Conservation (phyloP, 2,888 invertebrate genomes). For the Deilephila porcellus region DNA sequence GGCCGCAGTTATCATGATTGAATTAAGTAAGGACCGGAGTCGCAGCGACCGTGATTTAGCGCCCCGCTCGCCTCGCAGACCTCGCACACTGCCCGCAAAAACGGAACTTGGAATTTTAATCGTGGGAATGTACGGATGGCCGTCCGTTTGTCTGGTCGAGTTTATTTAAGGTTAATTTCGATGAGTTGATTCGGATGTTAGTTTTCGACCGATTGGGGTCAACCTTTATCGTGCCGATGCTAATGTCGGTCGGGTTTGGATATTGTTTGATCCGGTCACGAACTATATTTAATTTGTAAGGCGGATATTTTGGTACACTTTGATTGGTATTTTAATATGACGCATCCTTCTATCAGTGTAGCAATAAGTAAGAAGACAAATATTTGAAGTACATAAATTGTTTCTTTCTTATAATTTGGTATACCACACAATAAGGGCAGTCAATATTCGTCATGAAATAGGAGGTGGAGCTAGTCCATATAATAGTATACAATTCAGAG, state of each 20-base stretch:
- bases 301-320: background rate
- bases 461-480: too few species aligned
- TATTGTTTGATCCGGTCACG: conserved; percentile 49
- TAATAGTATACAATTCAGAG: too few species aligned
- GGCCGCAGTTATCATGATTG: conserved; percentile 83
- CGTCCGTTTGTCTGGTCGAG: conserved; percentile 42
- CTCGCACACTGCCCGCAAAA: conserved; percentile 16
- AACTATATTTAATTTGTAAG: conserved; percentile 39
- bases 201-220: conserved; percentile 61
- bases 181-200: conserved; percentile 66
- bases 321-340: background rate
- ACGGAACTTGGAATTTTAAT: conserved; percentile 65
- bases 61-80: conserved; percentile 41
- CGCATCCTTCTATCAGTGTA: background rate
- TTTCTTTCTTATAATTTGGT: too few species aligned
- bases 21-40: conserved; percentile 75
- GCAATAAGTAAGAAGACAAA: too few species aligned
- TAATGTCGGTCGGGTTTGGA: conserved; percentile 5
- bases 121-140: conserved; percentile 65
- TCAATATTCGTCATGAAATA: too few species aligned
- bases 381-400: too few species aligned
- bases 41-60: conserved; percentile 69
- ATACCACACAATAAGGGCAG: too few species aligned
- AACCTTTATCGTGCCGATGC: conserved; percentile 38
- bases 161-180: conserved; percentile 80